Evolutionary conservation across 1,140 invertebrate species (phyloP).

Genomic region (Coptotermes formosanus): DNA sequence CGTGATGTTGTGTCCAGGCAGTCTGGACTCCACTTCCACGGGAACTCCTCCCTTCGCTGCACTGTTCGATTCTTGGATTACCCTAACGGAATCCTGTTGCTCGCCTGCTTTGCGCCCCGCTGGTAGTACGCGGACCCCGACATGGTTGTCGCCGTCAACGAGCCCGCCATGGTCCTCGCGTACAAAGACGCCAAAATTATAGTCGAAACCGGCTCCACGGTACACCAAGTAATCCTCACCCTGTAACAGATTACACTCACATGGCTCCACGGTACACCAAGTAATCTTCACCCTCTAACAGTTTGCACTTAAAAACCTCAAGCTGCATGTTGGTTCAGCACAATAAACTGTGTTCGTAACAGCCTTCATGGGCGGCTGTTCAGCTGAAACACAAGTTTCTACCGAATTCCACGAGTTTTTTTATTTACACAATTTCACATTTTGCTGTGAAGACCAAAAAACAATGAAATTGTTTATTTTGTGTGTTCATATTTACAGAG

Average conservation of each 20-base stretch:
- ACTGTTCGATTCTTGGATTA: not conserved
- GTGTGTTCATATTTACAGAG: too few species aligned
- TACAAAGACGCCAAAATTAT: slow-evolving; percentile 47
- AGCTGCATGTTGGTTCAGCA: too few species aligned
- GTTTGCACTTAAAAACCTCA: too few species aligned
- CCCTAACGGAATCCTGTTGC: not conserved
- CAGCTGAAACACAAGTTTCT: too few species aligned
- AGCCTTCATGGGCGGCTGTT: too few species aligned
- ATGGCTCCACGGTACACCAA: too few species aligned
- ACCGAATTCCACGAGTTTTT: too few species aligned
- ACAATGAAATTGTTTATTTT: too few species aligned
- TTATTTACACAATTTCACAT: too few species aligned
- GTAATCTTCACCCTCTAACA: too few species aligned
- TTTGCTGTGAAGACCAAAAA: too few species aligned
- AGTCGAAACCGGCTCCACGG: slow-evolving; percentile 48
- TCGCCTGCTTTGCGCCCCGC: not conserved
- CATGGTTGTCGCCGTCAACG: slow-evolving; percentile 40
- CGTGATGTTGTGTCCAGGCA: slow-evolving; percentile 47
- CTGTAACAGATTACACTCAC: slow-evolving; percentile 36
- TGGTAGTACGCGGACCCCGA: slow-evolving; percentile 41
- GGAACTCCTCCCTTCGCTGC: not conserved
- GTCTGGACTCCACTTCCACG: slow-evolving; percentile 32
- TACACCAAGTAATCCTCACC: slow-evolving; percentile 48
- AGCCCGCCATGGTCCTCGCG: slow-evolving; percentile 40
- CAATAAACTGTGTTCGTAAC: too few species aligned